Base-by-base conservation (phyloP, 2,888 invertebrate species). In the Dryadula phaetusa region DNA sequence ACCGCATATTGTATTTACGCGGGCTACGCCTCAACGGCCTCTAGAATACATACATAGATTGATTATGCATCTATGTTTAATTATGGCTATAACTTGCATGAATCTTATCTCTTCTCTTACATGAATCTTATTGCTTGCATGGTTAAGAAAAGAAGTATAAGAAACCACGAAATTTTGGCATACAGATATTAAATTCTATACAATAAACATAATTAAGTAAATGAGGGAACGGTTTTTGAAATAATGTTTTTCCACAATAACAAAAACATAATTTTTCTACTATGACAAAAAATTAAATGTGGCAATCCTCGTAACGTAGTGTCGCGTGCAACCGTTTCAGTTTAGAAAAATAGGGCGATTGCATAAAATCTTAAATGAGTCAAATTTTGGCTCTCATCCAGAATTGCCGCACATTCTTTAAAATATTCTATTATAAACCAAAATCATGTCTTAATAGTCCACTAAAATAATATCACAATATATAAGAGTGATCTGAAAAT, bases 271-370 rank as follows among this genome's bases (percentile, higher is more conserved):
- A n/a, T 10, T 8, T 56, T 10, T 40, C 37, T n/a, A 0, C 8
- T 56, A 10, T 25, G 10, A 25, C 22, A 22, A 40, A 20, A 46
- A 20, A 37, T 40, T 40, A 25, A 42, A 47, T 66, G 58, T 54
- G 58, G 47, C 22, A 64, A 65, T 14, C 28, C n/a, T 40, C 47
- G 61, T 61, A 64, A 40, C 61, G 8, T 53, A 69, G 90, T 86
- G 87, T 85, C 87, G 87, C 87, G 89, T 87, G 89, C 86, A 88
- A 86, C 86, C 78, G 84, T 85, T 85, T 87, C 82, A 83, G 87
- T 88, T 87, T 86, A 87, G 83, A 91, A 92, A 68, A 92, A 92
- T 92, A 87, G 92, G 90, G 80, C 92, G 92, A 90, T 92, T 92
- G 91, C 92, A 91, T 82, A 92, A 92, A 90, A 88, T 85, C 84